Base-by-base conservation (phyloP, 30 jellyfish, hydroid and myxozoan genomes). In the Euphysa ruthae region DNA sequence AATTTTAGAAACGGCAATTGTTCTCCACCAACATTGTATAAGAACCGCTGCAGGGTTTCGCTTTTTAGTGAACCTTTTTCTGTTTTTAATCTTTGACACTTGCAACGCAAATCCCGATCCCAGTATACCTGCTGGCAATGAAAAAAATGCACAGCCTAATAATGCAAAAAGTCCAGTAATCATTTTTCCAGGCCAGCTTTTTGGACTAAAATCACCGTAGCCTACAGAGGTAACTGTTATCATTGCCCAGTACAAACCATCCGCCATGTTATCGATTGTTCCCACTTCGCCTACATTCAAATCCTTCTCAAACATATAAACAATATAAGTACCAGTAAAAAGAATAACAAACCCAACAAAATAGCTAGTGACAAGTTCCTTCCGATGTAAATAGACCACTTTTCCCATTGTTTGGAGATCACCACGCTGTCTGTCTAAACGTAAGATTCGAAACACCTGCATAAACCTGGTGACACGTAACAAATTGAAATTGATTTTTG, bases 241-340 rank as follows among this genome's bases (percentile, higher is more conserved):
- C 69, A 83, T 82, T 6, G 93, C 95, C 95, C 95, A 83, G 43
- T 83, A 83, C 55, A 83, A 62, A n/a, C 95, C 95, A 70, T 71
- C 71, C 8, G 88, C 95, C 66, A 83, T 43, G 34, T 83, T 85
- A 27, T 64, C 32, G 24, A 83, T 85, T 14, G 83, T 74, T 1
- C 74, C 58, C 61, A 68, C 95, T 21, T 87, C 95, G 52, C 52
- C 52, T n/a, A 38, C 52, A n/a, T n/a, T n/a, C n/a, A n/a, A n/a
- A 30, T 22, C 42, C 23, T 24, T n/a, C 21, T 61, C 74, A 61
- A 28, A 26, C 18, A 29, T 25, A 62, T 83, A 83, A 16, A 82
- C 75, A 14, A 83, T 19, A 51, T 83, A 83, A 52, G 93, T 69
- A 49, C 84, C 74, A 58, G 73, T 58, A 68, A 83, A 65, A 1